phyloP scores from a whole-genome alignment of 2,113 vertebrate genomes.

The Megaleporinus macrocephalus region DNA sequence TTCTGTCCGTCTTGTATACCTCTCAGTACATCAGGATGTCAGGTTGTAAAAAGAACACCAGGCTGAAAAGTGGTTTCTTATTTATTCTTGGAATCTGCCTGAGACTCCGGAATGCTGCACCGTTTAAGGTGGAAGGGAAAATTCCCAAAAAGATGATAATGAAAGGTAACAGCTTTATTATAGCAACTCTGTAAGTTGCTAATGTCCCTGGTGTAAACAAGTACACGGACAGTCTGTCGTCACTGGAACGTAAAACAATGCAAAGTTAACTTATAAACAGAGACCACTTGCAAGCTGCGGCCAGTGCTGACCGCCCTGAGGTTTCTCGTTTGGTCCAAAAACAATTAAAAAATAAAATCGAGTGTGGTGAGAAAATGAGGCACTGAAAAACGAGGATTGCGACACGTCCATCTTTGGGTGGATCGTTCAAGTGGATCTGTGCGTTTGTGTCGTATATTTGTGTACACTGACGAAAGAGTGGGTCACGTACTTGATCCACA shows the following conservation, averaged over 20 bases:
- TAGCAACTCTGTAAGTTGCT: too few species aligned
- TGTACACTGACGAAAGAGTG: background rate
- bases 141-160: too few species aligned
- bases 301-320: constrained; percentile 19
- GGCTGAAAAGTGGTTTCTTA: background rate
- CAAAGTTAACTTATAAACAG: background rate
- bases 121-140: background rate
- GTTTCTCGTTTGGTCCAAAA: constrained; percentile 25
- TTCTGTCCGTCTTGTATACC: too few species aligned
- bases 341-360: background rate
- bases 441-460: background rate
- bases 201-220: constrained; percentile 11
- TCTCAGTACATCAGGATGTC: background rate
- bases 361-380: background rate
- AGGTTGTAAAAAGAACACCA: too few species aligned
- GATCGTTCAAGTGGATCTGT: constrained; percentile 33
- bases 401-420: constrained; percentile 27
- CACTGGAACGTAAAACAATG: background rate
- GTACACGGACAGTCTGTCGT: background rate
- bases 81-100: background rate
- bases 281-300: background rate
- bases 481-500: background rate
- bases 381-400: background rate
- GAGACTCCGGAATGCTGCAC: background rate
- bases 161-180: too few species aligned